These are phyloP conservation scores for Melanitta fusca DNA, from an alignment of 2,797 vertebrate genomes.

Conservation along the genomic window DNA sequence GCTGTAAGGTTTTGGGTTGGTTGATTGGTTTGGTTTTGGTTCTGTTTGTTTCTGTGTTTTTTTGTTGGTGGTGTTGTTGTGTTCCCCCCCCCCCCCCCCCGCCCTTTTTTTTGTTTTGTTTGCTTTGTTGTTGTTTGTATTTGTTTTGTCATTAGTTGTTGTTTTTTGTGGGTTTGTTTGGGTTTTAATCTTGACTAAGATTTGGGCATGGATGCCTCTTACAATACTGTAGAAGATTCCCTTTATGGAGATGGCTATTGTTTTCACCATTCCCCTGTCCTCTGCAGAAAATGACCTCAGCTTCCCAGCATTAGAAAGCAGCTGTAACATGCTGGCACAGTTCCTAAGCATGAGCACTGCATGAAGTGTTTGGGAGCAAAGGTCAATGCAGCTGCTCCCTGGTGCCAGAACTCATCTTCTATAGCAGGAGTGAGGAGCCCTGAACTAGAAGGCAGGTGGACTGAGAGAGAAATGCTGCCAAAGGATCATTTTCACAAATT, in stretches of 20 bases:
- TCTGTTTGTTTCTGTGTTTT: neutral
- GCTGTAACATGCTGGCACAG: neutral
- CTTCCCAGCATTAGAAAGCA: neutral
- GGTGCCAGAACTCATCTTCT: neutral
- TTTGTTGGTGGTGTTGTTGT: no score
- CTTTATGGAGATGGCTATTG: neutral
- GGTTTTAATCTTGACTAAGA: neutral
- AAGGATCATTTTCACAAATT: neutral
- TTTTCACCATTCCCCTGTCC: neutral
- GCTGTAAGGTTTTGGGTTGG: rapidly evolving
- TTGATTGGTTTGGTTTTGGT: neutral
- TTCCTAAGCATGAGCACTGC: neutral
- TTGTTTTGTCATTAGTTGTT: neutral
- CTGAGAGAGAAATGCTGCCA: neutral
- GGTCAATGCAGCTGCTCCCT: neutral
- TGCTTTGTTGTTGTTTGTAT: neutral
- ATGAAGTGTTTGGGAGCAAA: neutral
- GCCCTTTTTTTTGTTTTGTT: neutral
- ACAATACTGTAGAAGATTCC: rapidly evolving
- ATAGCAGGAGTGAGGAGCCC: neutral
- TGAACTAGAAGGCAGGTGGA: neutral
- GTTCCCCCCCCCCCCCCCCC: no score
- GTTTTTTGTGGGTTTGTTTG: neutral
- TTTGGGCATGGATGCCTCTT: neutral
- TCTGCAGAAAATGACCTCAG: neutral